These are phyloP conservation scores for Tinamus guttatus DNA, from an alignment of 2,113 vertebrate species.

Conservation along the genomic window DNA sequence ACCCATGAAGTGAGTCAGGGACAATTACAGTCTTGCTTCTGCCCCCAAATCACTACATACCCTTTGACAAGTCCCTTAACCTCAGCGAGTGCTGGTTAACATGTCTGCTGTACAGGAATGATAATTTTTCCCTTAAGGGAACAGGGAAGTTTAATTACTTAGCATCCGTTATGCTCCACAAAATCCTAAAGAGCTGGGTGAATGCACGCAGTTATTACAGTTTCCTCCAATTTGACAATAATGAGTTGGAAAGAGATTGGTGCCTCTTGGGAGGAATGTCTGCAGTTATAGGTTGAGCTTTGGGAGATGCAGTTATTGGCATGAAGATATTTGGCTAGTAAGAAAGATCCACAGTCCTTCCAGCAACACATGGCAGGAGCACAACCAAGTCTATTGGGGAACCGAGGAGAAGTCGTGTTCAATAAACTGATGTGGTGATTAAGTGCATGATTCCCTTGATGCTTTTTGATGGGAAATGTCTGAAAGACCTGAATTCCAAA, in stretches of 20 bases:
- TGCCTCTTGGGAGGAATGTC: neutral
- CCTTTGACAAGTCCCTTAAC: neutral
- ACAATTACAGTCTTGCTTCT: neutral
- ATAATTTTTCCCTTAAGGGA: neutral
- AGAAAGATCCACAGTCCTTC: neutral
- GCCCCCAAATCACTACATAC: neutral
- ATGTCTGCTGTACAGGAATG: neutral
- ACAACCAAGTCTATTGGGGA: neutral
- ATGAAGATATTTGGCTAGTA: neutral
- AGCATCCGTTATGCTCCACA: neutral
- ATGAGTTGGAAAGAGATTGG: neutral
- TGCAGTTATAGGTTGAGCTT: neutral
- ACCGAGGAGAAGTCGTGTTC: neutral
- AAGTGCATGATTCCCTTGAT: neutral
- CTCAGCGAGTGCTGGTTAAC: neutral
- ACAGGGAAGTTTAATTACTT: neutral
- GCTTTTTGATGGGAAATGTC: neutral
- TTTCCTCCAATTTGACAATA: neutral
- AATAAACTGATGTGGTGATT: neutral
- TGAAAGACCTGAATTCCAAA: neutral
- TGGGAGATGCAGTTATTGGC: neutral
- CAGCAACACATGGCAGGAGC: neutral
- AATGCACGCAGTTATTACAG: fast-evolving
- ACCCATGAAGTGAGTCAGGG: neutral
- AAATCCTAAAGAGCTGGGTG: neutral